Conservation (phyloP, 1,140 invertebrate genomes). For the Drosophila sproati region DNA sequence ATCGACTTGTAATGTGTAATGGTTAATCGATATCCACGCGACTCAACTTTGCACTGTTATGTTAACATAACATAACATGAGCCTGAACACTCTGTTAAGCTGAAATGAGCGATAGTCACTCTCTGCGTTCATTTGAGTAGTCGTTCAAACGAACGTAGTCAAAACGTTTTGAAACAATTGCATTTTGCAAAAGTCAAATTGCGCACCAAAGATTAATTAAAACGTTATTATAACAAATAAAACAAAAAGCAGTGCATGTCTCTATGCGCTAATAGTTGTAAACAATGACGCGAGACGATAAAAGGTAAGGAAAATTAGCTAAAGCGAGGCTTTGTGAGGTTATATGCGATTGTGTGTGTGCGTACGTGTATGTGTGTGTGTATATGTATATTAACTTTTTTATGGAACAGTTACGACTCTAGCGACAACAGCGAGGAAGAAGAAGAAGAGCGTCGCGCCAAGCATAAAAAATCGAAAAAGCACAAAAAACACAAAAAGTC, state of each 20-base stretch:
- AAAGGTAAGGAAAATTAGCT: slow-evolving; percentile 57
- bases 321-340: slow-evolving; percentile 50
- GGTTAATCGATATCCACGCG: background rate
- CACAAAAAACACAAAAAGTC: slow-evolving; percentile 86
- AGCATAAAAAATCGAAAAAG: slow-evolving; percentile 85
- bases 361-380: slow-evolving; percentile 31
- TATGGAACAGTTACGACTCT: slow-evolving; percentile 62
- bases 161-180: slow-evolving; percentile 15
- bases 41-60: background rate
- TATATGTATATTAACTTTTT: slow-evolving; percentile 38
- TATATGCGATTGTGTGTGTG: slow-evolving; percentile 64
- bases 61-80: background rate
- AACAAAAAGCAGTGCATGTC: background rate
- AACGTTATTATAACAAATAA: slow-evolving; percentile 9
- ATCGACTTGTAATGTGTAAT: background rate
- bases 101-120: background rate
- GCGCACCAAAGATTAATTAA: slow-evolving; percentile 25
- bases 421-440: slow-evolving; percentile 58
- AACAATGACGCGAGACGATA: slow-evolving; percentile 74
- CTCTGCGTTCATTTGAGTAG: background rate
- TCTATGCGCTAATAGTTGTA: background rate
- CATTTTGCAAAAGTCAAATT: slow-evolving; percentile 5
- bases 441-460: slow-evolving; percentile 64
- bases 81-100: background rate
- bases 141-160: background rate